These are phyloP conservation scores for Dendrolimus pini DNA, from an alignment of 2,888 invertebrate genomes.

Conservation along the genomic window DNA sequence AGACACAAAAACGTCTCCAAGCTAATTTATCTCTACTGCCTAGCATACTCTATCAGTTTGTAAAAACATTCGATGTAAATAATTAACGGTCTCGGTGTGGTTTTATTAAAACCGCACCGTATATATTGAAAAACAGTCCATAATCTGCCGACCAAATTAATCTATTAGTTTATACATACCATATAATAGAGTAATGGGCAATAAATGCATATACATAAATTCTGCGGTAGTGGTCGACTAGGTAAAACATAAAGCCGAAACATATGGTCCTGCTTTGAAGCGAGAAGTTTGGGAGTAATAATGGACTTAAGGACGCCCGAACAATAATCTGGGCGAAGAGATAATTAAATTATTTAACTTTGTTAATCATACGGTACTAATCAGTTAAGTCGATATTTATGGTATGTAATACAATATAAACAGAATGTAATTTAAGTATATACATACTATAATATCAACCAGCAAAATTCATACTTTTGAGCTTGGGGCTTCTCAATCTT, in stretches of 20 bases:
- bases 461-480: too few species aligned
- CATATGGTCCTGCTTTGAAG: not conserved
- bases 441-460: too few species aligned
- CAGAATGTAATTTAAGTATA: too few species aligned
- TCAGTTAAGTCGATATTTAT: not conserved
- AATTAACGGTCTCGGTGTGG: not conserved
- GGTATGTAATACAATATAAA: too few species aligned
- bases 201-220: not conserved
- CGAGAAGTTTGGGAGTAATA: not conserved
- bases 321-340: not conserved
- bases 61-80: too few species aligned
- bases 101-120: not conserved
- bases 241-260: not conserved
- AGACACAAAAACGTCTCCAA: too few species aligned
- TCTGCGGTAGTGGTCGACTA: not conserved
- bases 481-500: too few species aligned
- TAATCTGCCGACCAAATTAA: not conserved
- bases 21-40: too few species aligned
- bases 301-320: not conserved
- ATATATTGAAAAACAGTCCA: not conserved
- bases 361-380: slow-evolving; percentile 12
- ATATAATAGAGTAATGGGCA: not conserved
- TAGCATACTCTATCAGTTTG: too few species aligned
- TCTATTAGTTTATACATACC: not conserved
- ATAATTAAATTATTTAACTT: not conserved